Percentiles rank a stretch among this genome's conserved stretches.
phyloP scores from a whole-genome alignment of 2,113 vertebrate species.

The Zeus faber region DNA sequence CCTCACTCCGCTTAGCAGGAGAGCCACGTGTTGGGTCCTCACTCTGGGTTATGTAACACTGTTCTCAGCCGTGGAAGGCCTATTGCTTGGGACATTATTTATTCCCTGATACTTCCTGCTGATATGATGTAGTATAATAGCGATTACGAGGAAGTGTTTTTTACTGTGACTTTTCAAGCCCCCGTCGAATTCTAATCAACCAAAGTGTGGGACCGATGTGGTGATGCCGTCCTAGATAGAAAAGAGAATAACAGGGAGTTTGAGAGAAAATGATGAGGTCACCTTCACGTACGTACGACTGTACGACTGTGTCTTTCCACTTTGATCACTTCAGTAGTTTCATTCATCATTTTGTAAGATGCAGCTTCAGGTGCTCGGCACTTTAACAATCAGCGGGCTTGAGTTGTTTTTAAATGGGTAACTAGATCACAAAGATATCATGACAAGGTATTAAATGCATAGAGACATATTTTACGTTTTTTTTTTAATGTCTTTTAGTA shows the following conservation, averaged over 20 bases:
- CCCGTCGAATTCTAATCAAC: too few relatives aligned
- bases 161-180: too few relatives aligned
- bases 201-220: too few relatives aligned
- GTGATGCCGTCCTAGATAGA: too few relatives aligned
- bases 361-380: constrained; percentile 16
- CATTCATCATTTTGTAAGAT: neutral
- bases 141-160: too few relatives aligned
- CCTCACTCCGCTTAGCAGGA: too few relatives aligned
- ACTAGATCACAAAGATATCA: neutral
- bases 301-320: neutral
- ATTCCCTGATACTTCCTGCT: too few relatives aligned
- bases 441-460: neutral
- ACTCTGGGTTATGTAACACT: neutral
- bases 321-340: neutral
- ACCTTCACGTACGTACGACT: too few relatives aligned
- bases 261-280: too few relatives aligned
- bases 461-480: too few relatives aligned
- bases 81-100: constrained; percentile 1
- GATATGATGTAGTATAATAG: too few relatives aligned
- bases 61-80: neutral
- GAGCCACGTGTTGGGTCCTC: constrained; percentile 1
- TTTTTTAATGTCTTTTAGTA: constrained; percentile 1
- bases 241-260: too few relatives aligned
- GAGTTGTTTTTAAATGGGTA: constrained; percentile 11
- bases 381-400: constrained; percentile 15